Base-by-base conservation (phyloP, 1,140 invertebrate species). In the Heliothis virescens region DNA sequence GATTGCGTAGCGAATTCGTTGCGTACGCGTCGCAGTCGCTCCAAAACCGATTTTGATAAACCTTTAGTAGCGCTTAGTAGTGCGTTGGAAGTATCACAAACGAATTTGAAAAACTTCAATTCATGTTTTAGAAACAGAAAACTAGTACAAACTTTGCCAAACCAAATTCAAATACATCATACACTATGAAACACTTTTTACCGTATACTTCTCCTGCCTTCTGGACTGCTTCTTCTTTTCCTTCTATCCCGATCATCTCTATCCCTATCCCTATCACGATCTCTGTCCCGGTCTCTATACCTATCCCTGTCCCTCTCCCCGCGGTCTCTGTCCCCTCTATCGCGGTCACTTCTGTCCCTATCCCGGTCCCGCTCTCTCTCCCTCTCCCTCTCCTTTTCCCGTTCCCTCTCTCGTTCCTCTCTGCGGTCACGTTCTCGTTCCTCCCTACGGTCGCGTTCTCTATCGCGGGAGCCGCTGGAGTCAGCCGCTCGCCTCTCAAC, bases 401-500 rank as follows among this genome's bases (percentile, higher is more conserved):
- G 60, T 3, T 86, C 78, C 15, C 83, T 55, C 53, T 91, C 86
- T 62, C 88, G 79, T 50, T 90, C 87, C 4, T 87, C 80, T 48
- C 94, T 89, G 2, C 89, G 80, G 2, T 93, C 90, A 10, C 87
- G 74, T 7, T 92, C 92, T 0, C 82, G 80, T 9, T 87, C 84
- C 11, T 79, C 77, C 1, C 74, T 13, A 0, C 83, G 78, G 1
- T 86, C 85, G 0, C 80, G 59, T 12, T 85, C 85, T 1, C 83
- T 74, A 3, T 94, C 92, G 2, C 93, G 86, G 2, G 92, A 86
- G 0, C 92, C 93, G 57, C 92, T 94, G 0, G 92, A 93, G 74
- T 94, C 89, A 13, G 92, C 89, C 72, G 91, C 92, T 41, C 94
- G 85, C 11, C 94, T 81, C 76, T 95, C 90, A 0, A 95, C 94